These are phyloP conservation scores for Ciconia maguari DNA, from an alignment of 2,113 vertebrate species.

Conservation along the genomic window DNA sequence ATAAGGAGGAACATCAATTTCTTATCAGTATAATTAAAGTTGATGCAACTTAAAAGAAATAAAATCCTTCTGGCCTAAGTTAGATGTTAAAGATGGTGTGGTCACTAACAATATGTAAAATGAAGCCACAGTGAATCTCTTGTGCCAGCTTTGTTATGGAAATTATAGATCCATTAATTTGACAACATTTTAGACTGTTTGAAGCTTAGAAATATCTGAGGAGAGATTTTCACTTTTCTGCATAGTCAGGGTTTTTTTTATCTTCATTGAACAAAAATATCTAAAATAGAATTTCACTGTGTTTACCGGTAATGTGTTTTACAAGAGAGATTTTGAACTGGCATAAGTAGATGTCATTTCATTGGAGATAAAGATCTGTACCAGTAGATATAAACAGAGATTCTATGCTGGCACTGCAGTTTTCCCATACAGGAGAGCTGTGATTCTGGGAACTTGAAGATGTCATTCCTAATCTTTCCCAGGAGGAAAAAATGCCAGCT, in stretches of 20 bases:
- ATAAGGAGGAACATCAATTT: not conserved
- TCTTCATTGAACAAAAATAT: not conserved
- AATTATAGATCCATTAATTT: conserved; percentile 1
- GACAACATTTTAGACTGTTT: not conserved
- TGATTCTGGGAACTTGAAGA: not conserved
- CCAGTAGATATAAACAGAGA: not conserved
- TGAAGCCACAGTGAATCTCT: not conserved
- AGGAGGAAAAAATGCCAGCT: not conserved
- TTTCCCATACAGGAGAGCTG: not conserved
- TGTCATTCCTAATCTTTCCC: not conserved
- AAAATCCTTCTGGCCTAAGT: not conserved
- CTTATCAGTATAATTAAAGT: not conserved
- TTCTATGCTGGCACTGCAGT: not conserved
- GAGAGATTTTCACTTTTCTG: not conserved
- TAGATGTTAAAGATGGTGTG: not conserved
- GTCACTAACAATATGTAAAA: not conserved
- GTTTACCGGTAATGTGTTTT: not conserved
- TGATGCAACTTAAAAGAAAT: not conserved
- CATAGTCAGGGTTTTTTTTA: not conserved
- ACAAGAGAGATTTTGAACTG: not conserved
- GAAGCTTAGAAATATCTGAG: not conserved
- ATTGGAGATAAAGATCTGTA: not conserved
- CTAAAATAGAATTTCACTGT: not conserved
- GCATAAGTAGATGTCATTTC: not conserved
- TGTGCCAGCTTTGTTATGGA: not conserved